Evolutionary conservation across 2,797 vertebrate species (phyloP), one percentile per base, ranked within the genome.

Genomic region (Molossus molossus): DNA sequence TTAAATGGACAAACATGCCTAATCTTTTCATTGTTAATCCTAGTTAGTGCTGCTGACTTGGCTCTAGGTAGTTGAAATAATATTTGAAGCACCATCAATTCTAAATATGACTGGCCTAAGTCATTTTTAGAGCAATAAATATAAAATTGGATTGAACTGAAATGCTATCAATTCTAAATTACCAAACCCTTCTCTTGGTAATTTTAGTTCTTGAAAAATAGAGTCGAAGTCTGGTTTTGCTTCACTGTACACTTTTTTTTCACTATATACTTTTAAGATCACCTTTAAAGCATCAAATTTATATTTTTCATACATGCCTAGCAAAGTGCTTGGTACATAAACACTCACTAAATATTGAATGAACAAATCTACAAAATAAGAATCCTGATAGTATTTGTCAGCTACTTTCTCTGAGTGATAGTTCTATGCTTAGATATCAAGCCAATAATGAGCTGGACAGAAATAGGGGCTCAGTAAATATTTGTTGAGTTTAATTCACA

Each of bases 151-250:
- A 60, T 76, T 65, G 10, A 76, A 65, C 15, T 50, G 55, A 72
- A 90, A 81, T 8, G 50, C 40, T 81, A 20, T 72, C 55, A 60
- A 14, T 60, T 84, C 45, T 53, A 79, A 92, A 76, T 29, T 18
- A 11, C 23, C 65, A 48, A 83, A 81, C 10, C 40, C 48, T 92
- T 3, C 12, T 60, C 12, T 48, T 76, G 21, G 11, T 70, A 86
- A 87, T 80, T 84, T 84, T 57, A 69, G 64, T 94, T 90, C 40
- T 85, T 92, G 57, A 92, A 87, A 93, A 84, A 69, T 4, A 92
- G 40, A 87, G 62, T 69, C 45, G 48, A 80, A 92, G 77, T 87
- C 15, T 69, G 25, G n/a, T 81, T 87, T 64, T 37, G 12, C 80
- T 90, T 91, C n/a, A 72, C 48, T 55, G 29, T 62, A 12, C 40